A percentile compares a stretch with the other conserved stretches of the same genome.
Evolutionary conservation across 2,888 invertebrate genomes (phyloP).

Genomic region (Theretra japonica): DNA sequence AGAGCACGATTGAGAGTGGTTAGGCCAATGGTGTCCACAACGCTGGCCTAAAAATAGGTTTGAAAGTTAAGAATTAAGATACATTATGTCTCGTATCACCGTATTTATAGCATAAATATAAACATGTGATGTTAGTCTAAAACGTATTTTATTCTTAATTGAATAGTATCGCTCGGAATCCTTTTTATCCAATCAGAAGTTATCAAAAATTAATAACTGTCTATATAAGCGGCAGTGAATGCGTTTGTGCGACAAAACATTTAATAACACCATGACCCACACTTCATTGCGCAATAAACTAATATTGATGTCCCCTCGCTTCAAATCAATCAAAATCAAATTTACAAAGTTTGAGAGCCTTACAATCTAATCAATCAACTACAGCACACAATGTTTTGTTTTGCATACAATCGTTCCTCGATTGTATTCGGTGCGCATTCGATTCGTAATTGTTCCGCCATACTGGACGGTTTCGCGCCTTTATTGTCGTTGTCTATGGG

Average conservation of each 20-base stretch:
- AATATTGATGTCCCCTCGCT: neutral
- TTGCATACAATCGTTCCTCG: conserved; percentile 66
- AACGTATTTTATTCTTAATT: too few relatives aligned
- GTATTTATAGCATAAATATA: too few relatives aligned
- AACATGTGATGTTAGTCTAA: too few relatives aligned
- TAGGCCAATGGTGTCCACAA: too few relatives aligned
- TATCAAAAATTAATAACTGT: too few relatives aligned
- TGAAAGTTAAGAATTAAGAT: too few relatives aligned
- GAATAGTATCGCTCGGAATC: too few relatives aligned
- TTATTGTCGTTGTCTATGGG: conserved; percentile 57
- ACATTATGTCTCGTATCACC: too few relatives aligned
- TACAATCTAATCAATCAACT: conserved; percentile 51
- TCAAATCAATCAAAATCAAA: conserved; percentile 9
- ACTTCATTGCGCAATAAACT: neutral
- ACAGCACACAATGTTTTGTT: conserved; percentile 46
- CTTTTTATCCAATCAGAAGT: too few relatives aligned
- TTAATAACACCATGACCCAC: neutral
- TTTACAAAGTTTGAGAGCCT: conserved; percentile 45
- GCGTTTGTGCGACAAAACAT: neutral
- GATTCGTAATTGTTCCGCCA: conserved; percentile 72
- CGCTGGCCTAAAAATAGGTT: too few relatives aligned
- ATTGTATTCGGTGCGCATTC: conserved; percentile 57
- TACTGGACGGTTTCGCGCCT: conserved; percentile 64
- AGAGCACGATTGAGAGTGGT: too few relatives aligned
- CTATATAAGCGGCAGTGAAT: too few relatives aligned